Base-by-base conservation (phyloP, 2,888 invertebrate genomes). In the Pterostichus madidus region DNA sequence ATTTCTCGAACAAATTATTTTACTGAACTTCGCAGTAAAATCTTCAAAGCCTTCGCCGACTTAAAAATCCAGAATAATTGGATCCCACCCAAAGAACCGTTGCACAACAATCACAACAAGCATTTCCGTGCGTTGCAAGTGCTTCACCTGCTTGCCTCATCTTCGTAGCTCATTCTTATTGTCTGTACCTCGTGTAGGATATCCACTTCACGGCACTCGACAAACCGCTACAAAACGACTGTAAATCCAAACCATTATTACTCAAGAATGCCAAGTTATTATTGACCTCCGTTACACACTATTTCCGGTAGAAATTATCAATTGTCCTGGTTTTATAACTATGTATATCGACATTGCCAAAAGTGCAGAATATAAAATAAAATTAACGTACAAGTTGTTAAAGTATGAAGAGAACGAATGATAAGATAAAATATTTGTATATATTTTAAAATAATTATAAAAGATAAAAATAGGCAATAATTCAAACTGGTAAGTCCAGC, bases 181-280 rank as follows among this genome's bases (percentile, higher is more conserved):
- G 64, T 49, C 52, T 31, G 46, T 73, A 15, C 13, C 32, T 52
- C 76, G 76, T 77, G 76, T 77, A 77, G 76, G 76, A 77, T 77
- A 77, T 77, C 15, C 76, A 77, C 76, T 56, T 56, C 52, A 77
- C 53, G 56, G 53, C 53, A 17, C 17, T 39, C 53, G 49, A 49
- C 32, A 77, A 77, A 75, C 75, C 15, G 24, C 49, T 68, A 15
- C 35, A 68, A 68, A 68, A 68, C 44, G 39, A 6, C 39, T 59
- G 4, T 11, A 64, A 64, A 77, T 35, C 7, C 13, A 15, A 39
- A 24, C 13, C 7, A 17, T 77, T 77, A 77, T 77, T 77, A 77
- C 76, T 53, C 53, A 77, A 77, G 76, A 76, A 76, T 76, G 76
- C 13, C 39, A 17, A 77, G 53, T 77, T 56, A 53, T 77, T 53